Conservation (phyloP, 2,888 invertebrate species). For the Ariolimax columbianus region DNA sequence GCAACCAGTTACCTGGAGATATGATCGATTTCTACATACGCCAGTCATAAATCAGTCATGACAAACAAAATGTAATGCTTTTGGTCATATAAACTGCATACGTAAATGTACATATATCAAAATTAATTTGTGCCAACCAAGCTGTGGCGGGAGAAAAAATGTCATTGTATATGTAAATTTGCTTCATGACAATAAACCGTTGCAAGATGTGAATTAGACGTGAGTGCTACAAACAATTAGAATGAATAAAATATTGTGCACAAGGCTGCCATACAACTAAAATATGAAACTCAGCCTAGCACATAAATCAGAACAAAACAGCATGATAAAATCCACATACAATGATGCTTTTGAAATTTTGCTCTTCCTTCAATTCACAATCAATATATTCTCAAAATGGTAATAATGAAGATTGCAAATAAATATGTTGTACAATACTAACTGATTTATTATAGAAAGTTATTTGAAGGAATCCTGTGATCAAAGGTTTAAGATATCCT, state of each 20-base stretch:
- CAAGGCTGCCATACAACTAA: too few relatives aligned
- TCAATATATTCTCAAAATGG: background rate
- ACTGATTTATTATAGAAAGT: too few relatives aligned
- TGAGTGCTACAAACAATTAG: too few relatives aligned
- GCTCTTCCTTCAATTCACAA: background rate
- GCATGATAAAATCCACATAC: too few relatives aligned
- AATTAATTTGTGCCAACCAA: background rate
- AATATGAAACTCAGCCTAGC: too few relatives aligned
- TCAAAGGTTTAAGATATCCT: background rate
- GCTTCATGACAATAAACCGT: too few relatives aligned
- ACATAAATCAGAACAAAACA: too few relatives aligned
- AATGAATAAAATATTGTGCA: too few relatives aligned
- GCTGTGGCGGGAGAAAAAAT: too few relatives aligned
- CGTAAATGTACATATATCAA: constrained; percentile 1
- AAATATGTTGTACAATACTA: background rate
- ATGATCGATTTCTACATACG: background rate
- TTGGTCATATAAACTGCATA: background rate
- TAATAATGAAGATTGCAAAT: background rate
- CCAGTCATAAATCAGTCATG: background rate
- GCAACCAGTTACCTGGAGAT: too few relatives aligned
- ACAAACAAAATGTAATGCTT: constrained; percentile 6
- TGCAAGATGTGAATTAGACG: too few relatives aligned
- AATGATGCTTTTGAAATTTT: background rate
- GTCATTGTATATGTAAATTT: too few relatives aligned
- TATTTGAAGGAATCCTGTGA: background rate